Percentiles rank a stretch among this genome's conserved stretches.
phyloP scores from a whole-genome alignment of 2,113 vertebrate genomes.

The Maccullochella peelii region DNA sequence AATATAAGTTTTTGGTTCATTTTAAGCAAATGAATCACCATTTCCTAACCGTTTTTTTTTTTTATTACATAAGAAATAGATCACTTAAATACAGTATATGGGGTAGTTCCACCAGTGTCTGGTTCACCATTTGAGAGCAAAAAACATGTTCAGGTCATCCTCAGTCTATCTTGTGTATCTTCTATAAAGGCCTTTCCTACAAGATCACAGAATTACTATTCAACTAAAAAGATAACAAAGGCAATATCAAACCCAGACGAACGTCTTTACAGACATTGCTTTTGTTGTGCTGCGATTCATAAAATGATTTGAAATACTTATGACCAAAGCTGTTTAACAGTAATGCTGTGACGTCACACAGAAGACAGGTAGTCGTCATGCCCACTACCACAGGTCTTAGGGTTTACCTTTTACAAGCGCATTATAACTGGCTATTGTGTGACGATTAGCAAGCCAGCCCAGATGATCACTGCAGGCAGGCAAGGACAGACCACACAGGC shows the following conservation, averaged over 20 bases:
- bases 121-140: constrained; percentile 2
- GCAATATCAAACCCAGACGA: constrained; percentile 13
- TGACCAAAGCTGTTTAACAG: constrained; percentile 19
- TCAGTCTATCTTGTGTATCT: constrained; percentile 3
- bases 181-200: constrained; percentile 11
- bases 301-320: constrained; percentile 7
- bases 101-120: constrained; percentile 3
- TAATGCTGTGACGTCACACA: not conserved
- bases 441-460: constrained; percentile 41
- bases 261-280: not conserved
- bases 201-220: constrained; percentile 23
- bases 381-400: constrained; percentile 38
- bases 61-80: not conserved
- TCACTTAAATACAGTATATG: constrained; percentile 1
- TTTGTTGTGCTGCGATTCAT: constrained; percentile 42
- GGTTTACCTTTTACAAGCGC: constrained; percentile 52
- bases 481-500: constrained; percentile 11
- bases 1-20: not conserved
- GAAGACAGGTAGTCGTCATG: constrained; percentile 6
- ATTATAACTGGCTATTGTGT: constrained; percentile 64
- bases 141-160: constrained; percentile 42
- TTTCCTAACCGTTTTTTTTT: not conserved
- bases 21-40: not conserved
- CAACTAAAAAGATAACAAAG: constrained; percentile 12
- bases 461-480: constrained; percentile 19